Evolutionary conservation across 2,113 vertebrate genomes (phyloP), one percentile per base, ranked within the genome.

Genomic region (Oreochromis spilurus): DNA sequence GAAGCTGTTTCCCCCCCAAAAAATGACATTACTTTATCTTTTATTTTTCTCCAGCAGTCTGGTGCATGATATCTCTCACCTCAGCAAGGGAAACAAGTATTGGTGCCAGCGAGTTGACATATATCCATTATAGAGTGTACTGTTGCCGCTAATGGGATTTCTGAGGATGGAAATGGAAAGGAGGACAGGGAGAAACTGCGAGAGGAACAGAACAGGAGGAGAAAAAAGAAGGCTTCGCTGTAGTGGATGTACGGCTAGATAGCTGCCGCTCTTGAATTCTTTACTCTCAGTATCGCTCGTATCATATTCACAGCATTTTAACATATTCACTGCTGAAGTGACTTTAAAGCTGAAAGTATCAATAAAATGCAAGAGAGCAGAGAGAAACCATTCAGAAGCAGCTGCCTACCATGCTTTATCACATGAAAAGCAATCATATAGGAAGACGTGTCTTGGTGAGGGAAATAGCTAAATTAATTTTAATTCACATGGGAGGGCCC

Each of bases 71-170:
- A 83, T 82, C 75, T 81, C 36, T 87, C 85, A 84, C 88, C 70
- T 82, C 31, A 48, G 81, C 43, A 7, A 21, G 29, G 57, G 70
- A 86, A 94, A 90, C 85, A 91, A 84, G 86, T 54, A 88, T 53
- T 82, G 83, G 86, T 83, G 87, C 48, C 29, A 83, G 62, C 50
- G 40, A 82, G 77, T 83, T 87, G 86, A 91, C 88, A 91, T 86
- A 75, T 83, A 87, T 91, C 92, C 65, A 87, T 91, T 94, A 90
- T 83, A 87, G 79, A 77, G 79, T 85, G 86, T 88, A 55, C 84
- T 86, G 81, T 88, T 84, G 77, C 50, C 12, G 65, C 92, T 93
- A 91, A 94, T 91, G 86, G 93, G 88, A 90, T 93, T 93, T 86
- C 81, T 21, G 84, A 62, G 19, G 85, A 89, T 83, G 90, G 84